phyloP scores from a whole-genome alignment of 2,113 vertebrate genomes.

The Pagrus major region DNA sequence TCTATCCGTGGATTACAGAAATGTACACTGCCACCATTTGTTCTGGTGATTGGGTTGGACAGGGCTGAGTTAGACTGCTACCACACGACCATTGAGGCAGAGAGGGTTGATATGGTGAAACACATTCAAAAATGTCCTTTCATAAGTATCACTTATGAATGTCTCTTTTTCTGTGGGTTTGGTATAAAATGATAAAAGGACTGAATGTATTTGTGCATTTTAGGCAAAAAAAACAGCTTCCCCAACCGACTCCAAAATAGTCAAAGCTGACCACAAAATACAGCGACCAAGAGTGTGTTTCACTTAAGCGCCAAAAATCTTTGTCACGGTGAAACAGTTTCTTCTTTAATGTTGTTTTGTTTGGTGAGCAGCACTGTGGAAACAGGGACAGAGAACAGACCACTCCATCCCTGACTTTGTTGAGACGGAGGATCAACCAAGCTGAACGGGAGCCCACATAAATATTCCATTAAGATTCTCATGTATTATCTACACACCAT shows the following conservation, averaged over 20 bases:
- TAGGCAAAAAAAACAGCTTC: neutral
- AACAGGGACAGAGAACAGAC: slow-evolving; percentile 24
- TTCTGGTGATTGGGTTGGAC: too few relatives aligned
- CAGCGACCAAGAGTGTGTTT: neutral
- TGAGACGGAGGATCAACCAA: slow-evolving; percentile 36
- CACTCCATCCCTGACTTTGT: slow-evolving; percentile 4
- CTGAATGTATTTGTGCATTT: neutral
- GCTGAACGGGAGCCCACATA: slow-evolving; percentile 60
- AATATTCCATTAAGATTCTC: slow-evolving; percentile 75
- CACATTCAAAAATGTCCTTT: neutral
- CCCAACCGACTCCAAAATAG: neutral
- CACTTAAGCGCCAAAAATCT: neutral
- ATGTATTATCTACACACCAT: slow-evolving; percentile 73
- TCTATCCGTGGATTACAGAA: too few relatives aligned
- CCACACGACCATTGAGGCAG: neutral
- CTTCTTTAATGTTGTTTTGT: neutral
- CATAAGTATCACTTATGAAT: too few relatives aligned
- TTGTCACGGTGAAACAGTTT: neutral
- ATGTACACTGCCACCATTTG: too few relatives aligned
- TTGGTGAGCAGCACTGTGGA: neutral
- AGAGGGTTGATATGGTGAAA: neutral
- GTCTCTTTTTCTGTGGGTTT: neutral
- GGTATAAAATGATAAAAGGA: neutral
- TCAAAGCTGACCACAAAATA: too few relatives aligned
- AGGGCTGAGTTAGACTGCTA: neutral